Base-by-base conservation (phyloP, 2,113 vertebrate species). In the Thunnus thynnus region DNA sequence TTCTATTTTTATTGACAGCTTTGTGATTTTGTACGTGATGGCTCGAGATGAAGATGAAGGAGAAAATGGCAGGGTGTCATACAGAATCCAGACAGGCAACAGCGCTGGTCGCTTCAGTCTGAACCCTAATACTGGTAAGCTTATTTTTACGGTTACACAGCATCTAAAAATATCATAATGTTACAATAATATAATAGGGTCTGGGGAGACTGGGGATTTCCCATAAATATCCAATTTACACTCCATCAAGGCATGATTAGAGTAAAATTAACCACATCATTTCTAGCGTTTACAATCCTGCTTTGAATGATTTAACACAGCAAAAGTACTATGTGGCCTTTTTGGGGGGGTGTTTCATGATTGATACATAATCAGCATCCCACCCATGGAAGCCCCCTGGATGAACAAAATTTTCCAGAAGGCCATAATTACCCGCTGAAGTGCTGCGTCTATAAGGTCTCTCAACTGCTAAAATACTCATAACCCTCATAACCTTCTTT, bases 41-140 rank as follows among this genome's bases (percentile, higher is more conserved):
- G 98, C 97, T 18, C 91, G 93, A 62, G 98, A 99, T 81, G 90
- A 89, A 0, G 98, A 99, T 5, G 76, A 98, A 88, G 98, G 98
- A 0, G 98, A 99, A 95, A 98, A 98, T 0, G 96, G 98, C 0
- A 92, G 96, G 0, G 94, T 99, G 46, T 95, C 95, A 16, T 99
- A 99, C 80, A 94, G 94, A 0, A 88, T 99, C 87, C 93, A 94
- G 44, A 86, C 94, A 0, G 98, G 98, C 8, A 97, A 97, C 63
- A 71, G 90, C 0, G 97, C 96, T 0, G 96, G 96, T 1, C 91
- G 94, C 72, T 99, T 99, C 88, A 95, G 94, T 77, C 95, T 99
- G 10, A 96, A 97, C 72, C 91, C 96, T 8, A 94, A 95, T 94
- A 98, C 97, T 1, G 98, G 98, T 99, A 81, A 95, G 96, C 44